Evolutionary conservation across 2,113 vertebrate species (phyloP).

Genomic region (Grallaria varia): DNA sequence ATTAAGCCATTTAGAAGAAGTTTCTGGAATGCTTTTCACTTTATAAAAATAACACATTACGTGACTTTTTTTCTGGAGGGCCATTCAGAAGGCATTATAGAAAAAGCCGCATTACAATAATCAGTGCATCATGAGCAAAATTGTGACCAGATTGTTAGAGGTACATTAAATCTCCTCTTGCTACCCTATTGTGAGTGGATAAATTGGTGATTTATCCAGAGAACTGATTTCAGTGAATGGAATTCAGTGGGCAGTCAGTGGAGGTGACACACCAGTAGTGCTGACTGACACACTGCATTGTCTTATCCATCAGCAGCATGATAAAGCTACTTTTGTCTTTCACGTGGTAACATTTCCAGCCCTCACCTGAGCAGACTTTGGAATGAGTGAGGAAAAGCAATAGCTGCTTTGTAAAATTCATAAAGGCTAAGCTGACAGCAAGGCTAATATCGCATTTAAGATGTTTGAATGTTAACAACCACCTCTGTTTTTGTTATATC

Average conservation of each 20-base stretch:
- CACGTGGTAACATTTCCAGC: not conserved
- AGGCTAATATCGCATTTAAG: not conserved
- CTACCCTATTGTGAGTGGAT: not conserved
- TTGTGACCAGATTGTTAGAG: not conserved
- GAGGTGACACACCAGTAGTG: not conserved
- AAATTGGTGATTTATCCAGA: not conserved
- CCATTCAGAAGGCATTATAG: constrained; percentile 32
- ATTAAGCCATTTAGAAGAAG: constrained; percentile 44
- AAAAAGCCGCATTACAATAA: constrained; percentile 22
- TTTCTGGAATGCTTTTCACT: constrained; percentile 11
- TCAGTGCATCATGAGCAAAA: not conserved
- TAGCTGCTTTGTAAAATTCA: not conserved
- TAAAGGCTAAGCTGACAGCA: not conserved
- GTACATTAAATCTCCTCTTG: not conserved
- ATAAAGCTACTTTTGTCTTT: not conserved
- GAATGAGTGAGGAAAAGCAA: not conserved
- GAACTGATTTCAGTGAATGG: not conserved
- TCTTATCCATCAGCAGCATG: not conserved
- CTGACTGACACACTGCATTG: not conserved
- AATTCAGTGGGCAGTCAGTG: not conserved
- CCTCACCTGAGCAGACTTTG: not conserved
- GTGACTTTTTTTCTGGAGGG: not conserved
- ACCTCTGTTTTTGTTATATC: not conserved
- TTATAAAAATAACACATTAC: constrained; percentile 33
- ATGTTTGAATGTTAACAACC: not conserved